Conservation (phyloP, 1,140 invertebrate genomes). For the Hycleus phaleratus region DNA sequence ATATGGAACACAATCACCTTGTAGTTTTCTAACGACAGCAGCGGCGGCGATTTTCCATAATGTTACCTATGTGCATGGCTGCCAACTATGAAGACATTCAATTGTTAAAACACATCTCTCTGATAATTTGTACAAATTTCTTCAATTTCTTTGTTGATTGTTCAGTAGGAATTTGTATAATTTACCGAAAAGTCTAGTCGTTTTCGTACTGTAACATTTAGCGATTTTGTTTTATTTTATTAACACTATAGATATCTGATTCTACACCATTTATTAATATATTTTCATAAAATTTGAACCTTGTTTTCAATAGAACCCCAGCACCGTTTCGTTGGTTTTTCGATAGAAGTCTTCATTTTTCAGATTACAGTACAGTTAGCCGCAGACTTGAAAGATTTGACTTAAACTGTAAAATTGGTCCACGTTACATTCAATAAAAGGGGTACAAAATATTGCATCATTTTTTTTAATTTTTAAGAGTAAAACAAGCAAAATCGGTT, state of each 20-base stretch:
- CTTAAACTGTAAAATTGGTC: too few relatives aligned
- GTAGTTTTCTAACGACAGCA: slow-evolving; percentile 46
- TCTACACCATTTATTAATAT: not conserved
- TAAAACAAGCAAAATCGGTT: too few relatives aligned
- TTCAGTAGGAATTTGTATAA: not conserved
- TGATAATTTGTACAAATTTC: too few relatives aligned
- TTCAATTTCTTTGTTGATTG: not conserved
- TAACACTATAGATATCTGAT: not conserved
- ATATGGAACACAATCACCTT: slow-evolving; percentile 39
- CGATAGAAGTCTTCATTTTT: too few relatives aligned
- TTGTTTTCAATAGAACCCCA: too few relatives aligned
- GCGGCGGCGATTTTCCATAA: slow-evolving; percentile 65
- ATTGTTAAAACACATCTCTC: too few relatives aligned
- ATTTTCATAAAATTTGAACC: not conserved
- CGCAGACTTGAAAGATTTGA: too few relatives aligned
- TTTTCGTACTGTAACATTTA: not conserved
- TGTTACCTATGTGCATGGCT: slow-evolving; percentile 65
- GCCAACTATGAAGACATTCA: slow-evolving; percentile 41
- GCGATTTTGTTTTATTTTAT: not conserved
- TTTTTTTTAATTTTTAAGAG: too few relatives aligned
- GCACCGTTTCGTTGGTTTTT: too few relatives aligned
- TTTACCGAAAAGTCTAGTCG: not conserved
- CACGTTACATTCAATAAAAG: too few relatives aligned
- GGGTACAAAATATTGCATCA: too few relatives aligned
- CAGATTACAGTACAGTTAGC: too few relatives aligned